Base-by-base conservation (phyloP, 2,888 invertebrate genomes). In the Bellardia pandia region DNA sequence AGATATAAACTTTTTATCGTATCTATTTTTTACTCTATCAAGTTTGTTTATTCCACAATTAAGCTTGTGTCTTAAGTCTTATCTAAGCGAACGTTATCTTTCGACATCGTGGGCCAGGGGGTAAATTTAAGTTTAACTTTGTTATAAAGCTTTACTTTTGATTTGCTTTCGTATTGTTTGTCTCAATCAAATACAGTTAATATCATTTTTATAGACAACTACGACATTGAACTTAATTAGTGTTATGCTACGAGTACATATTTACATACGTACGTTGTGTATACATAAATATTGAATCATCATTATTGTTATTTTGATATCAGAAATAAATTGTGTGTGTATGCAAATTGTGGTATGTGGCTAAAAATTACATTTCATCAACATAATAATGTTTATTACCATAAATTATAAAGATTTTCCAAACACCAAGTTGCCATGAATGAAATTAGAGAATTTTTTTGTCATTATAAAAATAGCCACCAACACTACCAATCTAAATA, bases 251-350 rank as follows among this genome's bases (percentile, higher is more conserved):
- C 6, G 5, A 3, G 6, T 37, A 37, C 37, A 37, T 37, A 37
- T 37, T 2, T 37, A 37, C 37, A 37, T 37, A 37, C 37, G 5
- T 37, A 37, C 5, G 33, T 33, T 6, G 14, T 6, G 42, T 23
- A 9, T 48, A 14, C 40, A 42, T 2, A 23, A 23, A 23, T 45
- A 23, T 16, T 53, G 11, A 37, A 51, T 69, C 3, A 33, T 69
- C 51, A 71, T 71, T 69, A 51, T 37, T 68, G 16, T 68, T 48
- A 68, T 71, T 71, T 33, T 33, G 53, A 58, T 60, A 58, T 40
- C 16, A 45, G 30, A 60, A 74, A 62, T 33, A 51, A 40, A 64
- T 76, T 51, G 16, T 37, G 6, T 37, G 5, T 71, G 69, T 37
- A 71, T 71, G 71, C 53, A 53, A 40, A 45, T 51, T 33, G 30